Percentiles rank a stretch among this genome's conserved stretches.
Conservation (phyloP, 2,888 invertebrate species). For the Ochlodes sylvanus region DNA sequence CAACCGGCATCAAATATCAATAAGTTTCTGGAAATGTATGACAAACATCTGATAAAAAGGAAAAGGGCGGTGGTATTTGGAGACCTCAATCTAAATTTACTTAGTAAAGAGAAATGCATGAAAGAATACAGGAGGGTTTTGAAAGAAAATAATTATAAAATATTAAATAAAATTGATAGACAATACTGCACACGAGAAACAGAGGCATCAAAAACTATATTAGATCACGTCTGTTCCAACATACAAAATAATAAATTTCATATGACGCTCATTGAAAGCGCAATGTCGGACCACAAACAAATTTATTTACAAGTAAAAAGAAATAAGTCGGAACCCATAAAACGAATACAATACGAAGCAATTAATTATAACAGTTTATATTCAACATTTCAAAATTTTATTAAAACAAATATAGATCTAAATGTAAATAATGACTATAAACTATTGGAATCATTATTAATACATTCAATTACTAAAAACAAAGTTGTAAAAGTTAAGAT, state of each 20-base stretch:
- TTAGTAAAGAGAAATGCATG: not conserved
- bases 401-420: not conserved
- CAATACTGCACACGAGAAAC: slow-evolving; percentile 44
- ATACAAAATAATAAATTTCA: slow-evolving; percentile 41
- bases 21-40: slow-evolving; percentile 1
- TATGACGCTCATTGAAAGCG: slow-evolving; percentile 40
- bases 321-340: not conserved
- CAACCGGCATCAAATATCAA: not conserved
- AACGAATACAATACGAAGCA: slow-evolving; percentile 22
- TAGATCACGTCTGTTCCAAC: slow-evolving; percentile 46
- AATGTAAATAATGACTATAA: too few relatives aligned
- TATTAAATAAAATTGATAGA: slow-evolving; percentile 44
- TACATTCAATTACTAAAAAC: not conserved
- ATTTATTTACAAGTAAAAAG: slow-evolving; percentile 39
- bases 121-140: not conserved
- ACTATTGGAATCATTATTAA: slow-evolving; percentile 21
- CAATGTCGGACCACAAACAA: too few relatives aligned
- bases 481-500: slow-evolving; percentile 35
- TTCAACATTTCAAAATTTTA: not conserved
- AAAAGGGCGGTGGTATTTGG: slow-evolving; percentile 24
- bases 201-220: slow-evolving; percentile 40
- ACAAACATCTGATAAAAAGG: not conserved
- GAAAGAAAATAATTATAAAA: slow-evolving; percentile 24
- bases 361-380: slow-evolving; percentile 29
- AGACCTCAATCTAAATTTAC: slow-evolving; percentile 19